Evolutionary conservation across 1,140 invertebrate species (phyloP).

Genomic region (Ladona fulva): DNA sequence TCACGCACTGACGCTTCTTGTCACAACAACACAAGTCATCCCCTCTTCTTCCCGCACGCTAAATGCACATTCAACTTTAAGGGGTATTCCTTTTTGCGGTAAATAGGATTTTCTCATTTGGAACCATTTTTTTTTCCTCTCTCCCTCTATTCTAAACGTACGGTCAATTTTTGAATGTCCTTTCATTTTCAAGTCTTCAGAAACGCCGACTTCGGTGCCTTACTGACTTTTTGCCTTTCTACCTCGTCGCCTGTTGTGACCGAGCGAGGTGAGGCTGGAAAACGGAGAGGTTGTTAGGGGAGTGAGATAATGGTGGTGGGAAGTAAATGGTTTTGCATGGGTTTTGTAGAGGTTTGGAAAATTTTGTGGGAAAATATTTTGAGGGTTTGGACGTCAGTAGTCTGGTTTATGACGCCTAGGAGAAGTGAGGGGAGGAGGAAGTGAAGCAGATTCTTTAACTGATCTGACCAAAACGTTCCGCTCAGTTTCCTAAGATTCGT

Average conservation of each 20-base stretch:
- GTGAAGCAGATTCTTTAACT: too few species aligned
- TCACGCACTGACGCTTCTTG: neutral
- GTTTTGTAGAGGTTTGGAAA: neutral
- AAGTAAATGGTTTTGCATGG: too few species aligned
- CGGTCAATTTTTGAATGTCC: neutral
- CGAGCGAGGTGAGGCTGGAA: too few species aligned
- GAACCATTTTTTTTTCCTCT: neutral
- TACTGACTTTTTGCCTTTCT: neutral
- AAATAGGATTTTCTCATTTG: neutral
- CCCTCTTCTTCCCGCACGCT: neutral
- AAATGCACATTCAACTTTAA: neutral
- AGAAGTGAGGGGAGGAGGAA: neutral
- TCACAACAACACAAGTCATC: neutral
- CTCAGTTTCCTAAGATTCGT: too few species aligned
- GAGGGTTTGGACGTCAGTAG: neutral
- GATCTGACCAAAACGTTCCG: too few species aligned
- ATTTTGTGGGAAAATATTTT: conserved; percentile 3
- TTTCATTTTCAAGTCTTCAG: neutral
- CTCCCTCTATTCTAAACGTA: neutral
- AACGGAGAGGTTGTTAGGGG: too few species aligned
- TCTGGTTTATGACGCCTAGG: neutral
- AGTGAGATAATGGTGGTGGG: too few species aligned
- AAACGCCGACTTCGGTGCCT: neutral
- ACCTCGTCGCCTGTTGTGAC: neutral
- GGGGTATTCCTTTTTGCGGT: neutral